Evolutionary conservation across 2,888 invertebrate genomes (phyloP).

Genomic region (Alloplasta piceator): DNA sequence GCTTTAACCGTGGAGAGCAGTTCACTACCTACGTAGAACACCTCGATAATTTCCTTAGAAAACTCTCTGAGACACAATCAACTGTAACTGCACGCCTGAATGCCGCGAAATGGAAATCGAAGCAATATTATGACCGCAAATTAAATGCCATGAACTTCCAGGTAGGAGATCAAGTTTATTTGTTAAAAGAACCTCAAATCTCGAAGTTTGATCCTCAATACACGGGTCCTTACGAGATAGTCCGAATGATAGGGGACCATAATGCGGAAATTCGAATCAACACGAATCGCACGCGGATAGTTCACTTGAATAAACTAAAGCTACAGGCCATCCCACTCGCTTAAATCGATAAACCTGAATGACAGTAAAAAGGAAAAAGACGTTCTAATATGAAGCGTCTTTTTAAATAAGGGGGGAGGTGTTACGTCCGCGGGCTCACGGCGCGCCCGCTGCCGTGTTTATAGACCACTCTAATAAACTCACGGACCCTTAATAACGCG

Average conservation of each 20-base stretch:
- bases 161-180: background rate
- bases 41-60: slow-evolving; percentile 1
- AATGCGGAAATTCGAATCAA: background rate
- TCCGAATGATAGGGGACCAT: background rate
- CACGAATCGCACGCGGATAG: background rate
- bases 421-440: too few species aligned
- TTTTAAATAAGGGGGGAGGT: too few species aligned
- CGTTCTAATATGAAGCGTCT: too few species aligned
- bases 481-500: too few species aligned
- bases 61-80: background rate
- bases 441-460: too few species aligned
- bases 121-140: slow-evolving; percentile 41
- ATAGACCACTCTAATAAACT: too few species aligned
- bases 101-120: slow-evolving; percentile 29
- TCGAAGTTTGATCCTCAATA: background rate
- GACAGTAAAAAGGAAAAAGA: too few species aligned
- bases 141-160: slow-evolving; percentile 35
- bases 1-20: background rate
- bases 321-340: background rate
- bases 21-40: slow-evolving; percentile 12
- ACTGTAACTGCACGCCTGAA: background rate
- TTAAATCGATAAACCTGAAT: too few species aligned
- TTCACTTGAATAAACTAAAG: background rate
- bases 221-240: background rate
- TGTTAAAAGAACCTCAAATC: background rate